Conservation (phyloP, 1,140 invertebrate genomes). For the Neotoxoptera formosana region DNA sequence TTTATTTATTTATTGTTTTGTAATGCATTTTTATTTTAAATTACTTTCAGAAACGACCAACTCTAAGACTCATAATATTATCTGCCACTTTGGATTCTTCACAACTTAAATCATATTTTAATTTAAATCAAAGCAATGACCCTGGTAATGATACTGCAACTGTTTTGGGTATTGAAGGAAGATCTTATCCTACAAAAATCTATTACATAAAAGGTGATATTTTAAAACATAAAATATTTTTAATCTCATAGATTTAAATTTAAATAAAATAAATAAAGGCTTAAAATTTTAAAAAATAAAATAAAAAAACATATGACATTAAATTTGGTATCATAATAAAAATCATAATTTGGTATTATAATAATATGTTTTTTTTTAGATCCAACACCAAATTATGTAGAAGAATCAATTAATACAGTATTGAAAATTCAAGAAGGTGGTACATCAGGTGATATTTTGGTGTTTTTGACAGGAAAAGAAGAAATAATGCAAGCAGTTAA, state of each 20-base stretch:
- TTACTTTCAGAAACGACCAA: slow-evolving; percentile 77
- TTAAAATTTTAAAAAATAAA: too few relatives aligned
- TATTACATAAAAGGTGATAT: slow-evolving; percentile 77
- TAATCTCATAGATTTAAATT: too few relatives aligned
- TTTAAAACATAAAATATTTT: too few relatives aligned
- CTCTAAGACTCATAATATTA: slow-evolving; percentile 86
- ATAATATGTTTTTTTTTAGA: slow-evolving; percentile 66
- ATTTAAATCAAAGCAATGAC: slow-evolving; percentile 70
- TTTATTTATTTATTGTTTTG: neutral
- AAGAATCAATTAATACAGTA: slow-evolving; percentile 83
- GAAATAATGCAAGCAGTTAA: slow-evolving; percentile 82
- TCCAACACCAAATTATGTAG: slow-evolving; percentile 90
- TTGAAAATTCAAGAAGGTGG: slow-evolving; percentile 89
- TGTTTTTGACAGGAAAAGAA: slow-evolving; percentile 94
- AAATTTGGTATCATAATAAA: neutral
- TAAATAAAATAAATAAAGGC: too few relatives aligned
- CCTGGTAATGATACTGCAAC: slow-evolving; percentile 75
- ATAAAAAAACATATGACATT: neutral
- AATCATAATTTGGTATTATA: too few relatives aligned
- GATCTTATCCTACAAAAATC: slow-evolving; percentile 87
- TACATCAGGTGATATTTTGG: slow-evolving; percentile 85
- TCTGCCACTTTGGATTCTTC: slow-evolving; percentile 96
- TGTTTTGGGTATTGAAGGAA: slow-evolving; percentile 88
- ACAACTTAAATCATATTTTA: slow-evolving; percentile 87
- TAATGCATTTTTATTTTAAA: neutral